Percentiles rank a stretch among this genome's conserved stretches.
Evolutionary conservation across 2,888 invertebrate genomes (phyloP).

Genomic region (Helicoverpa assulta): DNA sequence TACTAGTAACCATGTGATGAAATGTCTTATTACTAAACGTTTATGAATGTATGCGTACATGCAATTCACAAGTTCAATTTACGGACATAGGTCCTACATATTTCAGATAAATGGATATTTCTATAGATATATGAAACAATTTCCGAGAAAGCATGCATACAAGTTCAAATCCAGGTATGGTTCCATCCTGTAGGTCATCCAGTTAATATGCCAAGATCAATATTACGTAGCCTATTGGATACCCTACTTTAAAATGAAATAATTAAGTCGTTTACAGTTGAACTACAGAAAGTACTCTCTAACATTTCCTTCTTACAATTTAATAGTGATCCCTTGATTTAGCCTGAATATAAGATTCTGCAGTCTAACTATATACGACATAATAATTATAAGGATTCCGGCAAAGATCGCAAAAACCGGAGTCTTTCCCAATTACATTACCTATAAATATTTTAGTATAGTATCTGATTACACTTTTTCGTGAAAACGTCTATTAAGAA

Average conservation of each 20-base stretch:
- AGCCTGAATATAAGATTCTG: constrained; percentile 4
- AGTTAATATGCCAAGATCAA: neutral
- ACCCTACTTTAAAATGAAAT: constrained; percentile 43
- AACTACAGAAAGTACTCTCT: constrained; percentile 22
- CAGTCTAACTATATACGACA: constrained; percentile 24
- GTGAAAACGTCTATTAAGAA: constrained; percentile 31
- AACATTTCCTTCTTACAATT: constrained; percentile 9
- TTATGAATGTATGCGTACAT: neutral
- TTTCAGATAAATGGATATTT: neutral
- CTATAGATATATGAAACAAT: neutral
- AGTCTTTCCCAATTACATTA: neutral
- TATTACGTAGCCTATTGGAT: constrained; percentile 17
- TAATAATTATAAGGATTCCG: neutral
- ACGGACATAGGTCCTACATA: constrained; percentile 3
- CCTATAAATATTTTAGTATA: neutral
- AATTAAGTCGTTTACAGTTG: constrained; percentile 31
- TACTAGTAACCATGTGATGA: constrained; percentile 9
- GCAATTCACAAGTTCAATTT: neutral
- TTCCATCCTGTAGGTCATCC: constrained; percentile 1
- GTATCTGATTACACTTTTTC: constrained; percentile 11
- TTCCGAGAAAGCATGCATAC: neutral
- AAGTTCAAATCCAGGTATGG: neutral
- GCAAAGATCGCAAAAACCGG: neutral
- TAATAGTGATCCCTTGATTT: constrained; percentile 12
- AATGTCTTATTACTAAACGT: neutral